phyloP scores from a whole-genome alignment of 2,113 vertebrate species.

The Marcusenius ussheri region DNA sequence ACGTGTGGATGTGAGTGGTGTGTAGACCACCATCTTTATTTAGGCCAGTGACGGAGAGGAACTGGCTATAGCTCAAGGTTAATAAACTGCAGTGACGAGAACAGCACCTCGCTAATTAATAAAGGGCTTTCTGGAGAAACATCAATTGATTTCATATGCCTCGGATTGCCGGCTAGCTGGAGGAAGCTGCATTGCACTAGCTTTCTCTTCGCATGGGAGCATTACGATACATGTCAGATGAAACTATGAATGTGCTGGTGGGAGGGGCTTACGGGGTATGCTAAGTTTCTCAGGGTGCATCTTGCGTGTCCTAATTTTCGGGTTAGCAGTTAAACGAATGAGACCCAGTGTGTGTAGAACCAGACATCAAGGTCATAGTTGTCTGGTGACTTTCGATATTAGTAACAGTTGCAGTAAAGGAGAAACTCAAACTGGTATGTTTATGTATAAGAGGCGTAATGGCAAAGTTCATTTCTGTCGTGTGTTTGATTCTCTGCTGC shows the following conservation, averaged over 20 bases:
- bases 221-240: neutral
- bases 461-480: neutral
- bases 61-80: neutral
- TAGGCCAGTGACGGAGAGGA: neutral
- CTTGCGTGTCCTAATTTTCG: neutral
- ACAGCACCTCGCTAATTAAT: neutral
- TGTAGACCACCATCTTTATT: neutral
- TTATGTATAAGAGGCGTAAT: neutral
- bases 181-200: neutral
- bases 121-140: neutral
- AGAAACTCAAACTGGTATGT: neutral
- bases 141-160: constrained; percentile 15
- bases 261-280: neutral
- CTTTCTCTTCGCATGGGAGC: neutral
- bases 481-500: neutral
- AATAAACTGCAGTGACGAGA: neutral
- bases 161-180: neutral
- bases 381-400: neutral
- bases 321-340: constrained; percentile 18
- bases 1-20: neutral
- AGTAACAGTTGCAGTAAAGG: neutral
- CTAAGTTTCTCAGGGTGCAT: no score
- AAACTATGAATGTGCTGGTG: neutral
- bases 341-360: neutral
- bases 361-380: neutral